Evolutionary conservation across 37 sponge, comb jelly and placozoan genomes (phyloP), one percentile per base, ranked within the genome.

Genomic region (Eunapius fragilis): DNA sequence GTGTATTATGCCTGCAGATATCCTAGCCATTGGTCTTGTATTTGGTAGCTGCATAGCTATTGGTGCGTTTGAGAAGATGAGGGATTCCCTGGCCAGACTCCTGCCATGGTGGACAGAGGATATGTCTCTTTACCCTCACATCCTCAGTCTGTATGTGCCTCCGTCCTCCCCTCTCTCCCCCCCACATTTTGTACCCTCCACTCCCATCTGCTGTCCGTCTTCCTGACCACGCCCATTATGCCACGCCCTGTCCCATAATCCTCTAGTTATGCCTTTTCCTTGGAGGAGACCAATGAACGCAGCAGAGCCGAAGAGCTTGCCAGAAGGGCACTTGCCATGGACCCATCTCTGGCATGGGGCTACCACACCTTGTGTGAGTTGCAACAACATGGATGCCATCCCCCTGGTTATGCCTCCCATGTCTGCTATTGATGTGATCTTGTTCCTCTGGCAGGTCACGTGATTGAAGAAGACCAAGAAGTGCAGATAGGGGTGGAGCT

Each of bases 401-500:
- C n/a, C n/a, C n/a, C n/a, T n/a, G n/a, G n/a, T n/a, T n/a, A n/a
- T n/a, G n/a, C n/a, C n/a, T n/a, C n/a, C n/a, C n/a, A n/a, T n/a
- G n/a, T n/a, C n/a, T n/a, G n/a, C n/a, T n/a, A n/a, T n/a, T n/a
- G n/a, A n/a, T n/a, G n/a, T n/a, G 3, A 9, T 36, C 22, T 72
- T 30, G 5, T 72, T 74, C 74, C 81, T 34, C n/a, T 30, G 24
- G 0, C 79, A 85, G 86, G 82, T 50, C 96, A 95, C 75, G 89
- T 95, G 33, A 84, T 92, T 33, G 96, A 92, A 35, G 96, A 92
- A 75, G 83, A 30, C 13, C 32, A 70, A 14, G 81, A 87, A 5
- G 72, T 90, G 6, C 34, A 71, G 49, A 80, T 71, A 58, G 96
- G 96, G 25, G 85, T 95, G 14, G 84, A 92, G 49, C 80, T 92